Base-by-base conservation (phyloP, 1,140 invertebrate genomes). In the Plectus sambesii region DNA sequence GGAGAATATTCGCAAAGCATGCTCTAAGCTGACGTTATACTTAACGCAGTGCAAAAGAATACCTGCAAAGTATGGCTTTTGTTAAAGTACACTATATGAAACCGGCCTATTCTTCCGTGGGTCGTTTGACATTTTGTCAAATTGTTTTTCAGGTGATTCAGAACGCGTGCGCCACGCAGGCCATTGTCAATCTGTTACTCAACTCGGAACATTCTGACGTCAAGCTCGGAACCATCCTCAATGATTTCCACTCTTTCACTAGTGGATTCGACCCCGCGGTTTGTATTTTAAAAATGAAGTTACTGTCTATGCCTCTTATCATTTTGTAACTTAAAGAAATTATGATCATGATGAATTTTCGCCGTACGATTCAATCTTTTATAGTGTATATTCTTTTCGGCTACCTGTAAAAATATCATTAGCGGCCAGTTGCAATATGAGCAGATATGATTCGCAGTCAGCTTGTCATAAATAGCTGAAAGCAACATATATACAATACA, bases 131-230 rank as follows among this genome's bases (percentile, higher is more conserved):
- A 46, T 12, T 6, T 8, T 51, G 51, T 6, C n/a, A 12, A 60
- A 46, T 5, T n/a, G 9, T 33, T 24, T 75, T 75, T 26, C 62
- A 86, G 83, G 86, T 97, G 5, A 96, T 97, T 61, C 89, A 92
- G 65, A 98, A 98, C 78, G 92, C 93, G 0, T 98, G 93, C 77
- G 93, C 93, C 1, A 96, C 92, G 6, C 93, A 98, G 76, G 93
- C 94, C 2, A 89, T 99, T 47, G 74, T 99, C 17, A 96, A 87
- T 70, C 78, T 99, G 44, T 70, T 99, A 24, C 70, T 99, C 40
- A 99, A 99, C 72, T 82, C 84, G 20, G 37, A 51, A 8, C 33
- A 51, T 59, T 61, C 79, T 26, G 88, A 96, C 71, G 73, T 98
- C 40, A 75, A 82, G 42, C 71, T 97, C 27, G 92, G 93, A 1